Base-by-base conservation (phyloP, 2,797 vertebrate species). In the Micromesistius poutassou region DNA sequence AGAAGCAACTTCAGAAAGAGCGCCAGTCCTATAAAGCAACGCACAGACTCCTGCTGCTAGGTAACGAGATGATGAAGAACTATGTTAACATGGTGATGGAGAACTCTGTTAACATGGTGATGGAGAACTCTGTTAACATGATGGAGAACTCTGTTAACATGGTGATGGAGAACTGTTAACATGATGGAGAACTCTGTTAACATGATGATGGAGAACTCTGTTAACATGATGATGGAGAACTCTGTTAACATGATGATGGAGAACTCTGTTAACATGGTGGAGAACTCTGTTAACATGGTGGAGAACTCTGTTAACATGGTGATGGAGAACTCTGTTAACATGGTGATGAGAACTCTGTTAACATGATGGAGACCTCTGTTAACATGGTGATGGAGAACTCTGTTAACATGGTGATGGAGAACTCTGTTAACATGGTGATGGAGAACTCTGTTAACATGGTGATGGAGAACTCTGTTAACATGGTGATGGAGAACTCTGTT, bases 1-100 rank as follows among this genome's bases (percentile, higher is more conserved):
- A 98, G 93, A 97, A 96, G 88, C 97, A 98, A 93, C 92, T 99
- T 85, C 97, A 98, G 93, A 98, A 96, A 90, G 97, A 98, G 89
- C 93, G 97, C 87, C 94, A 97, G 89, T 95, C 96, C 22, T 99
- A 98, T 82, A 99, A 98, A 92, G 96, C 97, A 25, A 99, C 97
- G 70, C 97, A 98, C 89, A 95, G 97, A 85, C 95, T 98, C 81
- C 92, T 98, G 68, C 94, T 98, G 87, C 93, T 98, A 91, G 97
- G 35, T 74, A 42, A 2, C 38, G 14, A 14, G 8, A 25, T 62
- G 55, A 19, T 25, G 4, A 3, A n/a, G 33, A 33, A 33, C 33
- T 33, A 4, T 40, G 38, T 13, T 40, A 13, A 40, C 38, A 40
- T 40, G 38, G 9, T 40, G 38, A 13, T 40, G 38, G 38, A 40